Evolutionary conservation across 2,888 invertebrate species (phyloP).

Genomic region (Orchesellides sinensis): DNA sequence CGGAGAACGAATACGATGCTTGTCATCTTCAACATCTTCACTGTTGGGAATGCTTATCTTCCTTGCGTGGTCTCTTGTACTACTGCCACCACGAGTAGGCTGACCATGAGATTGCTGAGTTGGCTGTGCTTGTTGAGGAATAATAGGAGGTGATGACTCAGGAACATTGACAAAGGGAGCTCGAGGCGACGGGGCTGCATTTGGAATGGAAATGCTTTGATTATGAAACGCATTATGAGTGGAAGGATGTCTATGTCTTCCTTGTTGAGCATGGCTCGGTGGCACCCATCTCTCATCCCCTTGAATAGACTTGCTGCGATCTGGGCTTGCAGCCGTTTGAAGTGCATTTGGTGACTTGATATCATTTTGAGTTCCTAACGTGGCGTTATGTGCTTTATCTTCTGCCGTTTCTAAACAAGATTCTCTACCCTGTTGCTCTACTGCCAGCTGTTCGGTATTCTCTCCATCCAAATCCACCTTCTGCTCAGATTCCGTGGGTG

Average conservation of each 20-base stretch:
- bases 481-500: slow-evolving; percentile 49
- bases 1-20: neutral
- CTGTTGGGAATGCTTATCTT: neutral
- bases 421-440: too few species aligned
- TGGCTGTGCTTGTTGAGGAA: neutral
- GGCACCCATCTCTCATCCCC: slow-evolving; percentile 82
- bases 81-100: neutral
- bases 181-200: neutral
- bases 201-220: slow-evolving; percentile 36
- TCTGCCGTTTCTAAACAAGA: neutral
- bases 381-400: slow-evolving; percentile 11
- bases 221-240: neutral
- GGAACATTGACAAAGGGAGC: slow-evolving; percentile 1
- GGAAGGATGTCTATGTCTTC: neutral
- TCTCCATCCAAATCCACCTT: neutral
- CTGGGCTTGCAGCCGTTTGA: slow-evolving; percentile 76
- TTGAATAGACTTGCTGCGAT: slow-evolving; percentile 73
- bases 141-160: slow-evolving; percentile 8
- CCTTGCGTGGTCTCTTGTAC: neutral
- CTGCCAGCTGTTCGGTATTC: neutral
- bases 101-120: slow-evolving; percentile 8
- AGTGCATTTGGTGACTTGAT: slow-evolving; percentile 25
- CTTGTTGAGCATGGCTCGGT: slow-evolving; percentile 76
- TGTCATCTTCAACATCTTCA: neutral
- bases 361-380: neutral